Base-by-base conservation (phyloP, 1,140 invertebrate species). In the Ladona fulva region DNA sequence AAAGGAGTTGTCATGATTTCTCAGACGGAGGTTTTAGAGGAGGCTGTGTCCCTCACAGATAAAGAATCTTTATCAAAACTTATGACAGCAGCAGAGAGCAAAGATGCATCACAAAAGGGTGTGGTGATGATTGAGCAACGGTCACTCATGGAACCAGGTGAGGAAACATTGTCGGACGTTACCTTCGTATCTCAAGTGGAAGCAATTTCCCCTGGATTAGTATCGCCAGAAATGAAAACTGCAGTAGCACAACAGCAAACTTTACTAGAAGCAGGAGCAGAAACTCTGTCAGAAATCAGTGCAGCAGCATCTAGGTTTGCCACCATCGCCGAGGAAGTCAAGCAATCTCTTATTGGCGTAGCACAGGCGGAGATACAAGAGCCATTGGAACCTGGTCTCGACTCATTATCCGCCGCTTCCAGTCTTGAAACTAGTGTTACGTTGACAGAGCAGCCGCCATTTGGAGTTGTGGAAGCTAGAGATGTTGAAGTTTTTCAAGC, bases 181-280 rank as follows among this genome's bases (percentile, higher is more conserved):
- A 81, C 79, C 22, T 80, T 74, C 74, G 76, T 78, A 25, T 80
- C 81, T 29, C 80, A 83, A 44, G 42, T 83, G 44, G 80, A 81
- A 77, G 80, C 79, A 10, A 12, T 66, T 12, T 66, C 52, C 14
- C 52, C 52, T 19, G 12, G n/a, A 66, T 22, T 66, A 12, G 52
- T 66, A 19, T 66, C 52, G 14, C 52, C 14, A 66, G 16, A 66
- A 12, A 66, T 19, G 52, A 22, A 66, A 3, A 22, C n/a, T 66
- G 52, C 52, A 3, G n/a, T 66, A 22, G 76, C 77, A 42, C 77
- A 79, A 6, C 80, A 75, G 1, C 74, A 75, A 42, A 16, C 19
- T 5, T 14, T 29, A 24, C 42, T 78, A 0, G 78, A 82, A 44
- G 29, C 76, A 0, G 79, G 78, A n/a, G 66, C 75, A 1, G 79